Base-by-base conservation (phyloP, 2,888 invertebrate genomes). In the Mythimna ferrago region DNA sequence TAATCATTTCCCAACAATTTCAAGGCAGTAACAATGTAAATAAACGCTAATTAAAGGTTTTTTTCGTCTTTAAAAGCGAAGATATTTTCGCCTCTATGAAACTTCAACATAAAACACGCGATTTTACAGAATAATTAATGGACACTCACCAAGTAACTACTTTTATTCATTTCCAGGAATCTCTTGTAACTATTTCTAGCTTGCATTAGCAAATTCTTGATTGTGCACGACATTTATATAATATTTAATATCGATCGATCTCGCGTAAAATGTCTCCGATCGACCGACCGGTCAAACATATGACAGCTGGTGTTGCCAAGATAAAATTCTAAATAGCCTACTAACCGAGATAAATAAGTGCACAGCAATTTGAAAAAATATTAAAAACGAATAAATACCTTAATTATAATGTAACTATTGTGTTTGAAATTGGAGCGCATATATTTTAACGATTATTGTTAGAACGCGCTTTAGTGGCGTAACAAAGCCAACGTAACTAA, bases 141-240 rank as follows among this genome's bases (percentile, higher is more conserved):
- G 64, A 80, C 44, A 93, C 94, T 79, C 91, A 95, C 95, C 94
- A 89, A 88, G 69, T 81, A 89, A 81, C 85, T 87, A 80, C 80
- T 93, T 68, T 87, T 89, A 76, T 92, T 93, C 84, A 89, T 91
- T 57, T 93, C 91, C 70, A 92, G 61, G 26, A 93, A 86, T 66
- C 83, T 90, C 80, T 86, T 92, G 79, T 92, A 95, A 79, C 89
- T 92, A 77, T 91, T 89, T 75, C 87, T 92, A 38, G 90, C 94
- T 78, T 89, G 87, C 65, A 88, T 88, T 66, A 95, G 82, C 82
- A 94, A 76, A 80, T 93, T 93, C 91, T 93, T 95, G 81, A 95
- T 90, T 73, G 89, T 87, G 71, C 86, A 88, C 90, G 91, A 90
- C 95, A 95, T 95, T 90, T 88, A 88, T 65, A 66, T 16, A 16